phyloP scores from a whole-genome alignment of 35 echinoderm and acorn worm species.

The Anneissia japonica region DNA sequence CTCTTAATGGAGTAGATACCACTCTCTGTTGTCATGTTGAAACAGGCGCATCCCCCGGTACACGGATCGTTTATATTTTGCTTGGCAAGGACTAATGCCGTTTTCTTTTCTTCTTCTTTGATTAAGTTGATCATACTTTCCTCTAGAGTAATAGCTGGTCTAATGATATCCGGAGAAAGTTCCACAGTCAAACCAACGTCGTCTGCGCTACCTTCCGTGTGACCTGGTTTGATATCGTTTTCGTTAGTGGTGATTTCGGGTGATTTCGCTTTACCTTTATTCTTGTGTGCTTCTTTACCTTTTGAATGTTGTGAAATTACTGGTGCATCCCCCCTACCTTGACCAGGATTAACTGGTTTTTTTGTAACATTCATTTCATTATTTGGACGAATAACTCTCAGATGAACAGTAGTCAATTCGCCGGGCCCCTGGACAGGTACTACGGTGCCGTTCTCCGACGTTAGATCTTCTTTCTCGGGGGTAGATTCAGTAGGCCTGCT shows the following conservation, averaged over 20 bases:
- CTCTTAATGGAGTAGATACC: conserved; percentile 61
- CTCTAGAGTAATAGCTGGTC: background rate
- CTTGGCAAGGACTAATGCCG: background rate
- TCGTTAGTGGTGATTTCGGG: background rate
- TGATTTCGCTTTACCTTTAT: too few relatives aligned
- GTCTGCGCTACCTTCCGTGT: background rate
- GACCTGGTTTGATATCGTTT: background rate
- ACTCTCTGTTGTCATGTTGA: conserved; percentile 47
- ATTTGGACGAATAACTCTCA: too few relatives aligned
- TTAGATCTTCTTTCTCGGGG: too few relatives aligned
- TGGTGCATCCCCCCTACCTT: too few relatives aligned
- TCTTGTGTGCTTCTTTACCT: too few relatives aligned
- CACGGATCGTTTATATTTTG: conserved; percentile 5
- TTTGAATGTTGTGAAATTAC: too few relatives aligned
- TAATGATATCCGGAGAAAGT: background rate
- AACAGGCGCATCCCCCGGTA: conserved; percentile 45
- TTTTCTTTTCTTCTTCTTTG: background rate
- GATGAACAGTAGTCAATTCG: too few relatives aligned
- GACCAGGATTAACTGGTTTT: too few relatives aligned
- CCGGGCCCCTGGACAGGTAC: too few relatives aligned
- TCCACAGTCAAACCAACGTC: background rate
- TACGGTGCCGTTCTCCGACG: too few relatives aligned
- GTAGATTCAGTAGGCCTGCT: too few relatives aligned
- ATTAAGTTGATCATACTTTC: background rate
- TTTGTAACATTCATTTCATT: too few relatives aligned